Evolutionary conservation across 2,888 invertebrate genomes (phyloP).

Genomic region (Mamestra brassicae): DNA sequence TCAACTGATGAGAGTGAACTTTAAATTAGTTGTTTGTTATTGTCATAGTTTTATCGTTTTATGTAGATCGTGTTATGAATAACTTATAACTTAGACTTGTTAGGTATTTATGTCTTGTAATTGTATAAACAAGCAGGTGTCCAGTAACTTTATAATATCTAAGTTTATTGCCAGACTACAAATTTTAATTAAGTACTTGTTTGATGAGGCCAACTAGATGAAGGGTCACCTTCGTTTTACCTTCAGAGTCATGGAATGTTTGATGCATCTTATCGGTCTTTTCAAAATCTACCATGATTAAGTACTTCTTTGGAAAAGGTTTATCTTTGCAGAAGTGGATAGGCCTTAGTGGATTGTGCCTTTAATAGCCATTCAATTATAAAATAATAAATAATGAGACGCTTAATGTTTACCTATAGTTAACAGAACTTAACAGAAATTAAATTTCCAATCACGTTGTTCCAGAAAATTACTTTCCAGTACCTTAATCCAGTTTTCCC

Average conservation of each 20-base stretch:
- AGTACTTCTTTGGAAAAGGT: neutral
- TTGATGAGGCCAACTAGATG: constrained; percentile 11
- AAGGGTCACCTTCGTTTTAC: no score
- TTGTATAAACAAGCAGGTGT: constrained; percentile 57
- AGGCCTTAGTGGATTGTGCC: neutral
- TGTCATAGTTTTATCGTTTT: constrained; percentile 59
- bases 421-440: neutral
- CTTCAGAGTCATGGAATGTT: neutral
- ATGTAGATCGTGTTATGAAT: constrained; percentile 59
- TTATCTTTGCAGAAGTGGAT: neutral
- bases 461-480: neutral
- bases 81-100: constrained; percentile 36
- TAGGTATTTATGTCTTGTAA: constrained; percentile 39
- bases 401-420: neutral
- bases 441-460: neutral
- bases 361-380: neutral
- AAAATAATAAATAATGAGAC: neutral
- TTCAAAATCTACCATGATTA: neutral
- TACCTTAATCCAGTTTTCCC: neutral
- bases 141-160: neutral
- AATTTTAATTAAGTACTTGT: constrained; percentile 38
- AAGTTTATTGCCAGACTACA: constrained; percentile 13
- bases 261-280: neutral
- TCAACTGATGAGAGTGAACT: constrained; percentile 68
- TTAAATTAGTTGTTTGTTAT: constrained; percentile 62